Percentiles rank a stretch among this genome's conserved stretches.
These are phyloP conservation scores for Quadriops clusia DNA, from an alignment of 2,888 invertebrate genomes.

Conservation along the genomic window DNA sequence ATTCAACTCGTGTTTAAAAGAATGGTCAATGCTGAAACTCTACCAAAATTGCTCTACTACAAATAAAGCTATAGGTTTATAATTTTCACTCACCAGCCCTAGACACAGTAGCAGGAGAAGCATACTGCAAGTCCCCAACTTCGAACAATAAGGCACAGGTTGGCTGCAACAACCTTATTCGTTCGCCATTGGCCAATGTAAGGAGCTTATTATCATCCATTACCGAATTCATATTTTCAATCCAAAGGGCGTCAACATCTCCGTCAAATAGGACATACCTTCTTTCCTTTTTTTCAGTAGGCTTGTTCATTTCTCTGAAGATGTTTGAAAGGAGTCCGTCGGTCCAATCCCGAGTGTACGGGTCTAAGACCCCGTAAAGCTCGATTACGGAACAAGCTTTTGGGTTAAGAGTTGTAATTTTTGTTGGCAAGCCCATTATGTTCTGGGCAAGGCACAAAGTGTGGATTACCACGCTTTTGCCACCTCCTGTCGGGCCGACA, in stretches of 20 bases:
- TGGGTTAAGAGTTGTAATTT: constrained; percentile 70
- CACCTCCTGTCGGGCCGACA: constrained; percentile 87
- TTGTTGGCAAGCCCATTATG: constrained; percentile 63
- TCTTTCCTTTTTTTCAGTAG: constrained; percentile 54
- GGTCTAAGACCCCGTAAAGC: constrained; percentile 78
- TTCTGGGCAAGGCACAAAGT: constrained; percentile 69
- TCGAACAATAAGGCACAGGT: constrained; percentile 80
- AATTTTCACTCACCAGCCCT: too few relatives aligned
- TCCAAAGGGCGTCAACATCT: constrained; percentile 89
- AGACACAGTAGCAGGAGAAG: constrained; percentile 87
- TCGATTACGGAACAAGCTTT: constrained; percentile 85
- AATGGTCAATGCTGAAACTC: too few relatives aligned
- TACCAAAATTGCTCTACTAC: too few relatives aligned
- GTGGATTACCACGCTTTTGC: constrained; percentile 77
- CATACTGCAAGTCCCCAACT: constrained; percentile 79
- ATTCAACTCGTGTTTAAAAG: too few relatives aligned
- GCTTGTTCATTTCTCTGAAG: constrained; percentile 82
- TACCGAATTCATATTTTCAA: constrained; percentile 94
- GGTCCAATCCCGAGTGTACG: constrained; percentile 81
- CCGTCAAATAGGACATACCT: constrained; percentile 86
- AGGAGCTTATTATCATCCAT: constrained; percentile 90
- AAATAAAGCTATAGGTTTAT: too few relatives aligned
- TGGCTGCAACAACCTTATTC: constrained; percentile 69
- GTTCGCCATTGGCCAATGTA: constrained; percentile 83
- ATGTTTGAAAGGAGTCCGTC: constrained; percentile 85